Conservation (phyloP, 2,797 vertebrate species). For the Eutrigla gurnardus region DNA sequence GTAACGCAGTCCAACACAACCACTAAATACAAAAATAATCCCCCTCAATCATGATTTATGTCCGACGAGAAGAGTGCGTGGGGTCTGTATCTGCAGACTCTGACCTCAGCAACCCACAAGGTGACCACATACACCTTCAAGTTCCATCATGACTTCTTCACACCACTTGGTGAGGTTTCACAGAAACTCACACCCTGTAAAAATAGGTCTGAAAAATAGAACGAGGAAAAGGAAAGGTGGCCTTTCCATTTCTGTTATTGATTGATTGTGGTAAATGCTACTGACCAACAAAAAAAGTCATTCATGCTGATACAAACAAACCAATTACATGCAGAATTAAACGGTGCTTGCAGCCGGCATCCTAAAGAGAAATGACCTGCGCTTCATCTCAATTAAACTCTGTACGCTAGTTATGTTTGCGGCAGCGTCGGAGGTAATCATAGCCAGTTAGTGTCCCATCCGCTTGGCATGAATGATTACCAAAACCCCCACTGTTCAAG, state of each 20-base stretch:
- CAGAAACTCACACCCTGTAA: not conserved
- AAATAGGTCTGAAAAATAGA: not conserved
- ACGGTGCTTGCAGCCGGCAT: slow-evolving; percentile 14
- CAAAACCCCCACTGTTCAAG: slow-evolving; percentile 3
- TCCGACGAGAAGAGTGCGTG: no score
- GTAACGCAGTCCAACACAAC: no score
- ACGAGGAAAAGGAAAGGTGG: not conserved
- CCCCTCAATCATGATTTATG: no score
- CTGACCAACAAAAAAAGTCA: not conserved
- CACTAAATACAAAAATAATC: no score
- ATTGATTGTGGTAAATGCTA: not conserved
- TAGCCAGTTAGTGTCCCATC: not conserved
- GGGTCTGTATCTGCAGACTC: no score
- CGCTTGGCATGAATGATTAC: slow-evolving; percentile 18
- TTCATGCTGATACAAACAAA: slow-evolving; percentile 8
- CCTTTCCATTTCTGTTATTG: not conserved
- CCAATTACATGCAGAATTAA: slow-evolving; percentile 22
- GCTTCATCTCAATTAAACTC: slow-evolving; percentile 26
- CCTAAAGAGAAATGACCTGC: slow-evolving; percentile 33
- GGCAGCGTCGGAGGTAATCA: slow-evolving; percentile 46
- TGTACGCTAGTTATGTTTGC: slow-evolving; percentile 32
- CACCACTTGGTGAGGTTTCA: not conserved
- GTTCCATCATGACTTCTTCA: no score
- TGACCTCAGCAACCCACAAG: no score
- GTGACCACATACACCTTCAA: no score